phyloP scores from a whole-genome alignment of 2,888 invertebrate genomes.

The Proisotoma minuta region DNA sequence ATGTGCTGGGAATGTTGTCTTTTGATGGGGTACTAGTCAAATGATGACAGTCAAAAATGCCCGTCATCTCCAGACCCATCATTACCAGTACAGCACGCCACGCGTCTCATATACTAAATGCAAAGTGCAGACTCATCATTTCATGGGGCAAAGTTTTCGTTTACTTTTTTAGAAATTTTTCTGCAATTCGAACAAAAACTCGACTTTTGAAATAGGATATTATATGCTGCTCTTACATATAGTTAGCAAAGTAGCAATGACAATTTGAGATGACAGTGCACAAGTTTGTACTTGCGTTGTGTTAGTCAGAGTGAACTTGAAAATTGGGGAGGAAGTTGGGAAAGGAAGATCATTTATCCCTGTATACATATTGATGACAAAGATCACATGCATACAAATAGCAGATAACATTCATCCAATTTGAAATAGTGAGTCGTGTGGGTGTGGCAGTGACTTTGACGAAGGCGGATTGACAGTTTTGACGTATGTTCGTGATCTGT shows the following conservation, averaged over 20 bases:
- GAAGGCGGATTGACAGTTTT: slow-evolving; percentile 1
- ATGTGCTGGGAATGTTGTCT: slow-evolving; percentile 2
- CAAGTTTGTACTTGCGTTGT: too few relatives aligned
- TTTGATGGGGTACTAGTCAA: background rate
- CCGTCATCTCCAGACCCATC: background rate
- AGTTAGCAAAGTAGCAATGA: too few relatives aligned
- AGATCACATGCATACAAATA: background rate
- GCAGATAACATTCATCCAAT: too few relatives aligned
- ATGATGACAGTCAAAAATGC: background rate
- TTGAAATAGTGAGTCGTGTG: too few relatives aligned
- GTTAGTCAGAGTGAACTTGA: background rate
- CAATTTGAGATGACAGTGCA: too few relatives aligned
- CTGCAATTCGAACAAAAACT: too few relatives aligned
- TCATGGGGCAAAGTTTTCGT: too few relatives aligned
- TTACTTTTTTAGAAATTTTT: too few relatives aligned
- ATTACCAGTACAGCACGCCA: background rate
- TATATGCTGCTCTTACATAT: too few relatives aligned
- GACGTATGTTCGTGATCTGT: background rate
- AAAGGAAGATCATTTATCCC: slow-evolving; percentile 2
- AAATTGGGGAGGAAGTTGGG: background rate
- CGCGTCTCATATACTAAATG: background rate
- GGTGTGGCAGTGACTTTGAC: background rate
- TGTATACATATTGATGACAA: slow-evolving; percentile 1
- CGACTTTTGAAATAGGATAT: too few relatives aligned
- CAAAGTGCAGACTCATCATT: background rate